A percentile compares a stretch with the other conserved stretches of the same genome.
Evolutionary conservation across 37 sponge, comb jelly and placozoan genomes (phyloP).

Genomic region (Eunapius fragilis): DNA sequence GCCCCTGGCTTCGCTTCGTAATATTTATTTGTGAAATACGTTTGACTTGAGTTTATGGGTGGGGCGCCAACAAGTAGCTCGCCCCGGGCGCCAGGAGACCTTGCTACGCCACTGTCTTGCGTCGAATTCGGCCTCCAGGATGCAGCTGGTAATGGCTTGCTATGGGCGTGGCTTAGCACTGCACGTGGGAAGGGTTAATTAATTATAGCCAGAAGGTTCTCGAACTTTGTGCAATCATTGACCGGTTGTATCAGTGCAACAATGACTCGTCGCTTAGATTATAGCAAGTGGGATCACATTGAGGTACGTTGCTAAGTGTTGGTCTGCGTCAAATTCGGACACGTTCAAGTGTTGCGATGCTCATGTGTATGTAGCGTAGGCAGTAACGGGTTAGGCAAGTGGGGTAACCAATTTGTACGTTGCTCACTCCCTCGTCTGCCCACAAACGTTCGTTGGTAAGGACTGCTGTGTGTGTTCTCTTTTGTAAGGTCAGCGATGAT

Average conservation of each 20-base stretch:
- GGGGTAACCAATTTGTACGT: not conserved
- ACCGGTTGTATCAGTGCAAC: not conserved
- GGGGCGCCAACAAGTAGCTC: too few relatives aligned
- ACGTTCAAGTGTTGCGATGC: not conserved
- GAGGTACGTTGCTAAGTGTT: constrained; percentile 49
- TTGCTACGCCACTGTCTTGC: too few relatives aligned
- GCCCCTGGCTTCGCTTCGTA: too few relatives aligned
- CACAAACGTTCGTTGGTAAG: too few relatives aligned
- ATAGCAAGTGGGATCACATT: constrained; percentile 98
- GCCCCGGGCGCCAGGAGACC: too few relatives aligned
- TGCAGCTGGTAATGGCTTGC: too few relatives aligned
- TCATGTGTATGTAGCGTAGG: not conserved
- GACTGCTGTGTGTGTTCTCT: not conserved
- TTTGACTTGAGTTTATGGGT: too few relatives aligned
- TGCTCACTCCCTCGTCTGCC: not conserved
- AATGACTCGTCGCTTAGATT: constrained; percentile 60
- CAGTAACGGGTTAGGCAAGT: not conserved
- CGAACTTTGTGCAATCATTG: not conserved
- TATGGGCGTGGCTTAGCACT: not conserved
- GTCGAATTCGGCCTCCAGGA: too few relatives aligned
- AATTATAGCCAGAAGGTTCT: not conserved
- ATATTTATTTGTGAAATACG: too few relatives aligned
- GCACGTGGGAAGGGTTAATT: not conserved
- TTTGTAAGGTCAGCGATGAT: constrained; percentile 90
- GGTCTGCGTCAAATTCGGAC: too few relatives aligned